A percentile compares a stretch with the other conserved stretches of the same genome.
Conservation (phyloP, 2,797 vertebrate genomes). For the Ibycter americanus region DNA sequence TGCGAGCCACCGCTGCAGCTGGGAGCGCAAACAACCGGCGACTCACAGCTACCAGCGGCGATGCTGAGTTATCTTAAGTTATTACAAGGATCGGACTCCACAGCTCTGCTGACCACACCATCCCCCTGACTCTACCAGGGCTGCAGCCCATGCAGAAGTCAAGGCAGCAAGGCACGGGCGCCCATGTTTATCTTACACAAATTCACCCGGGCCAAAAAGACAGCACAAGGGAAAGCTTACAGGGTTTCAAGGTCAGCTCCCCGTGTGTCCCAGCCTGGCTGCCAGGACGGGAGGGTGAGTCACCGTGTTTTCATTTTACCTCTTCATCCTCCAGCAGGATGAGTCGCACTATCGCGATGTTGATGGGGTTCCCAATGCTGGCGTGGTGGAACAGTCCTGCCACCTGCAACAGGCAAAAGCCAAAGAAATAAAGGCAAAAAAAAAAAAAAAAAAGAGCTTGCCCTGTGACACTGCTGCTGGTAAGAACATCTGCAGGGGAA, state of each 20-base stretch:
- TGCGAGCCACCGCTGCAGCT: neutral
- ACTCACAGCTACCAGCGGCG: accelerated
- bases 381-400: slow-evolving; percentile 91
- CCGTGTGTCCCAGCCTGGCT: neutral
- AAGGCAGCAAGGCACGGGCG: too few species aligned
- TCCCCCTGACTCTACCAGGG: neutral
- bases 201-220: accelerated
- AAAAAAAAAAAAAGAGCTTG: neutral
- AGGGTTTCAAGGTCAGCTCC: neutral
- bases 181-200: accelerated
- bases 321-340: slow-evolving; percentile 91
- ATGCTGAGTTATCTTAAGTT: neutral
- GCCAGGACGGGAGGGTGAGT: neutral
- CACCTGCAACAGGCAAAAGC: slow-evolving; percentile 78
- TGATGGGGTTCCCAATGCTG: slow-evolving; percentile 94
- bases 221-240: neutral
- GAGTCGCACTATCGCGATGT: slow-evolving; percentile 91
- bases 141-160: neutral
- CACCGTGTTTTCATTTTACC: slow-evolving; percentile 74
- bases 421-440: neutral
- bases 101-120: neutral
- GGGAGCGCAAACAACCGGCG: neutral
- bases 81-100: neutral
- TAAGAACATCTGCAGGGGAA: neutral
- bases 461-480: neutral